These are phyloP conservation scores for Didymodactylos carnosus DNA, from an alignment of 2,888 invertebrate species.

Conservation along the genomic window DNA sequence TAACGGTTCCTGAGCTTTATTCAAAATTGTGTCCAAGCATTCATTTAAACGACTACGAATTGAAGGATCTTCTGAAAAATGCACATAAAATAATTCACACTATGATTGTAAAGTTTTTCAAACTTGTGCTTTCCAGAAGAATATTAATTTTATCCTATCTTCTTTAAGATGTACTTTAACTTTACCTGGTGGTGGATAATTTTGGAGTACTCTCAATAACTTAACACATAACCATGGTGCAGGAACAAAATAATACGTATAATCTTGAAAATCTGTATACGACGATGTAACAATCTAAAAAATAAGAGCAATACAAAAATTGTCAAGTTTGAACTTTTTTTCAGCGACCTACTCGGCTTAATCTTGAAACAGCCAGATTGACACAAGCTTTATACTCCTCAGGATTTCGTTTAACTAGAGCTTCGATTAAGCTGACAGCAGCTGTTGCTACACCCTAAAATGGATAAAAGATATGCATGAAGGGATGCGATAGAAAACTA, in stretches of 20 bases:
- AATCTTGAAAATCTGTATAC: constrained; percentile 96
- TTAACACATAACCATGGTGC: constrained; percentile 99
- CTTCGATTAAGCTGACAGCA: constrained; percentile 88
- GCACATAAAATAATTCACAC: constrained; percentile 15
- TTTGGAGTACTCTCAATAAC: constrained; percentile 75
- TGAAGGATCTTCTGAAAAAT: constrained; percentile 55
- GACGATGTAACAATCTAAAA: constrained; percentile 80
- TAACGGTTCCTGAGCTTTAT: constrained; percentile 58
- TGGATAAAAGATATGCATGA: not conserved
- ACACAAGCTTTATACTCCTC: constrained; percentile 99
- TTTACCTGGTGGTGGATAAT: constrained; percentile 49
- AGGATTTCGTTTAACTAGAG: constrained; percentile 89
- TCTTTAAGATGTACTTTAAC: too few species aligned
- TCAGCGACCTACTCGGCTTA: constrained; percentile 31
- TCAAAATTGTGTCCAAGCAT: constrained; percentile 87
- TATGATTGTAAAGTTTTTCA: not conserved
- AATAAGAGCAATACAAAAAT: not conserved
- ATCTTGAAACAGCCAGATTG: constrained; percentile 80
- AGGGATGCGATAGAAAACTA: not conserved
- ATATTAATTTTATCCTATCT: not conserved
- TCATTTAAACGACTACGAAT: constrained; percentile 85
- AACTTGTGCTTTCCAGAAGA: not conserved
- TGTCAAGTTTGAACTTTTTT: not conserved
- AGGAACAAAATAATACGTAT: constrained; percentile 98
- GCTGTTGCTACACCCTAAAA: constrained; percentile 81